These are phyloP conservation scores for Listrodromus nycthemerus DNA, from an alignment of 2,888 invertebrate genomes.

Conservation along the genomic window DNA sequence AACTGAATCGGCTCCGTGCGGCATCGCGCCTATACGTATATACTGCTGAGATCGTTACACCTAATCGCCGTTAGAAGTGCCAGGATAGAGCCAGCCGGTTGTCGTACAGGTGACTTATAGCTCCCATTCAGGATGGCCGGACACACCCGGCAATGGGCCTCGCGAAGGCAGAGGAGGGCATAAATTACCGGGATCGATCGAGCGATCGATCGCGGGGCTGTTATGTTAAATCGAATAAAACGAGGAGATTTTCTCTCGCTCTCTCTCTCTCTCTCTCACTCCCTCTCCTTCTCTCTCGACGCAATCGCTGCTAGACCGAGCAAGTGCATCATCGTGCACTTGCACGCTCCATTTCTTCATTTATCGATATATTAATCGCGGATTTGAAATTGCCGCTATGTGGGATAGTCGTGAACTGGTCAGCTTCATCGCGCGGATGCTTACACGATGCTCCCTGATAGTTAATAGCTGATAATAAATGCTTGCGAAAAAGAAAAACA, in stretches of 20 bases:
- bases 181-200: constrained; percentile 66
- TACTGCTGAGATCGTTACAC: constrained; percentile 67
- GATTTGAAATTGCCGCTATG: constrained; percentile 45
- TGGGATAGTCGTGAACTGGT: constrained; percentile 18
- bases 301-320: constrained; percentile 43
- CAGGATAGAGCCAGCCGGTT: constrained; percentile 48
- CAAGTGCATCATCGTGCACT: constrained; percentile 64
- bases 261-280: not conserved
- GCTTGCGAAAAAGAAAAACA: not conserved
- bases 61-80: constrained; percentile 47
- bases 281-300: not conserved
- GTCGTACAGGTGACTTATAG: constrained; percentile 82
- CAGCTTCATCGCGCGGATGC: not conserved
- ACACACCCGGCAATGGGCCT: constrained; percentile 50
- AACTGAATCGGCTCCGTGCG: constrained; percentile 7
- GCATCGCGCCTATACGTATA: not conserved
- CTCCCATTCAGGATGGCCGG: constrained; percentile 77
- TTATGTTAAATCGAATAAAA: constrained; percentile 63
- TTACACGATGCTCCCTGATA: not conserved
- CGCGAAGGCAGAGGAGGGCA: constrained; percentile 47
- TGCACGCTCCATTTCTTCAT: constrained; percentile 66
- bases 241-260: constrained; percentile 34
- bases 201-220: constrained; percentile 59
- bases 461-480: constrained; percentile 6
- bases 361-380: constrained; percentile 63